A percentile compares a stretch with the other conserved stretches of the same genome.
These are phyloP conservation scores for Neoaliturus tenellus DNA, from an alignment of 2,888 invertebrate species.

Conservation along the genomic window DNA sequence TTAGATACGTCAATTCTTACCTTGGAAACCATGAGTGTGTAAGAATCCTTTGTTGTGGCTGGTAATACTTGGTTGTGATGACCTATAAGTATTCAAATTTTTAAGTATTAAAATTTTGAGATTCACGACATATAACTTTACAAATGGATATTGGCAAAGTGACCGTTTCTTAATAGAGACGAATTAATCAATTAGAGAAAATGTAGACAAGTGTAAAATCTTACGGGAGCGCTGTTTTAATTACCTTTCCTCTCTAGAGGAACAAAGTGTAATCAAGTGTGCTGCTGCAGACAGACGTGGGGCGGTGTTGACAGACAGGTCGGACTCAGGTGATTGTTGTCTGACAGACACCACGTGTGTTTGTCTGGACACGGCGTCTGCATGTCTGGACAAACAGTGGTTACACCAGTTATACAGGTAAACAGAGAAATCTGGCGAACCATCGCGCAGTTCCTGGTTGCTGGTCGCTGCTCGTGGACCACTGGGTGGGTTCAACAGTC, in stretches of 20 bases:
- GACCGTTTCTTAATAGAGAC: no score
- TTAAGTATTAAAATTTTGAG: no score
- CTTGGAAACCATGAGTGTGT: no score
- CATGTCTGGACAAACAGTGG: background rate
- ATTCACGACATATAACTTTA: no score
- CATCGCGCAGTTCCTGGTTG: background rate
- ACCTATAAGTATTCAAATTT: no score
- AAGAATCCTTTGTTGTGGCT: no score
- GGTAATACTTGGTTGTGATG: no score
- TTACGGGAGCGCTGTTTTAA: background rate
- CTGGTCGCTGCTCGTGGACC: no score
- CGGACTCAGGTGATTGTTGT: slow-evolving; percentile 7
- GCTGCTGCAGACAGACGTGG: background rate
- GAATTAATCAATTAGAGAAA: no score
- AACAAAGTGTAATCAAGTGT: slow-evolving; percentile 28
- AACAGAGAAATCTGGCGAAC: background rate
- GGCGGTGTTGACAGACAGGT: slow-evolving; percentile 4
- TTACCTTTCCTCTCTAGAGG: background rate
- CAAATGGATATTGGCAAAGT: no score
- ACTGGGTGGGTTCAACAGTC: no score
- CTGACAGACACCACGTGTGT: slow-evolving; percentile 10
- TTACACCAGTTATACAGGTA: background rate
- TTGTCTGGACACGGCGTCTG: background rate
- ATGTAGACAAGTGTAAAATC: background rate
- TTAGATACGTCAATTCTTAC: no score